Conservation (phyloP, 2,888 invertebrate species). For the Dryomyza anilis region DNA sequence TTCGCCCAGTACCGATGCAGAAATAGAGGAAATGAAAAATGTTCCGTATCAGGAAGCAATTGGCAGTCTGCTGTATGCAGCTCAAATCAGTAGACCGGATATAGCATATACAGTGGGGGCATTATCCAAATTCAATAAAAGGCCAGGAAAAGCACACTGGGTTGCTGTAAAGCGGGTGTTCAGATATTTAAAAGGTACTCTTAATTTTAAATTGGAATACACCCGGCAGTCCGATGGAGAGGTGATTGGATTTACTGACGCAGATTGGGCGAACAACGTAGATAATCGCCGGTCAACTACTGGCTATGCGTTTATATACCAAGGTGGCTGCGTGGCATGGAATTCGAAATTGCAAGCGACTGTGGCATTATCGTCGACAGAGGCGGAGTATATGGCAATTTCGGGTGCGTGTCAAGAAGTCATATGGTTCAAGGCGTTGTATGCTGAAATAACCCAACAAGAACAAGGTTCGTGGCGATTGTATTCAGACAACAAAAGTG, state of each 20-base stretch:
- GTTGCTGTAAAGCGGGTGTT: conserved; percentile 31
- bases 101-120: conserved; percentile 1
- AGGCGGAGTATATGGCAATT: conserved; percentile 23
- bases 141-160: conserved; percentile 36
- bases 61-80: too few species aligned
- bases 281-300: neutral
- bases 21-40: neutral
- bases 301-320: conserved; percentile 5
- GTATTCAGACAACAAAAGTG: too few species aligned
- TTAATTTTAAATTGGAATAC: neutral
- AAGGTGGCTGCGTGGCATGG: neutral
- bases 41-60: conserved; percentile 13
- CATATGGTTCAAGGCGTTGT: conserved; percentile 15
- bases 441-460: neutral
- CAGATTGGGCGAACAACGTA: conserved; percentile 4
- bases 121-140: conserved; percentile 15
- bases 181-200: conserved; percentile 33
- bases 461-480: neutral
- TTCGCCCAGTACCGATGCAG: neutral
- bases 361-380: conserved; percentile 33
- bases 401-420: conserved; percentile 30
- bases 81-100: too few species aligned
- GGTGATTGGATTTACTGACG: conserved; percentile 4
- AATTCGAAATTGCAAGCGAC: conserved; percentile 17
- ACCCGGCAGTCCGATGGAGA: neutral